Evolutionary conservation across 2,113 vertebrate genomes (phyloP).

Genomic region (Xenopus borealis): DNA sequence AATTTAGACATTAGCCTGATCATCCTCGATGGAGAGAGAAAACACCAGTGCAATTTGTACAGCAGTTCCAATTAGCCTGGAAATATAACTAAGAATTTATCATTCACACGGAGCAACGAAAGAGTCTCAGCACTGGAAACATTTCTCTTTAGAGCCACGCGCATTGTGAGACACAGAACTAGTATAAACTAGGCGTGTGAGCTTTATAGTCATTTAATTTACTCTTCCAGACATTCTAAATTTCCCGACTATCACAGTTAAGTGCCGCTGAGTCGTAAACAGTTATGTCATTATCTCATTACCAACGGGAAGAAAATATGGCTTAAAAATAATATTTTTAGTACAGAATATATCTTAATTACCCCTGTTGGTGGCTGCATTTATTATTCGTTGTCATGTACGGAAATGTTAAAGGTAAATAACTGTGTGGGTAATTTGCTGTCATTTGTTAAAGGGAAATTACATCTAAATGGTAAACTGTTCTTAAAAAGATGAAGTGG

Average conservation of each 20-base stretch:
- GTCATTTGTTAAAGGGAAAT: slow-evolving; percentile 51
- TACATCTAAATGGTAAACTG: slow-evolving; percentile 12
- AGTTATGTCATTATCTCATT: neutral
- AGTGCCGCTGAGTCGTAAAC: neutral
- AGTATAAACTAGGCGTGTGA: neutral
- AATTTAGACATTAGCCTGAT: no score
- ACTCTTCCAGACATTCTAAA: neutral
- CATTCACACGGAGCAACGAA: neutral
- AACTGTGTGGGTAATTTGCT: slow-evolving; percentile 9
- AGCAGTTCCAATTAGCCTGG: neutral
- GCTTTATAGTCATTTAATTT: neutral
- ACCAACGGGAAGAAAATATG: neutral
- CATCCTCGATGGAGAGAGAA: neutral
- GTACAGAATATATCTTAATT: neutral
- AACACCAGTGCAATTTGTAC: neutral
- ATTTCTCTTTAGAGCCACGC: neutral
- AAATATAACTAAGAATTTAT: slow-evolving; percentile 2
- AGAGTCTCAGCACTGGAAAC: neutral
- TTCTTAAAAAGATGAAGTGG: no score
- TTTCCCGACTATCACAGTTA: neutral
- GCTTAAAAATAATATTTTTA: no score
- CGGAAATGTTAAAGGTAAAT: no score
- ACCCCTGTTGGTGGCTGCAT: slow-evolving; percentile 37
- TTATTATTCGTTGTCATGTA: slow-evolving; percentile 40
- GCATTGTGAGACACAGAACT: neutral